Base-by-base conservation (phyloP, 2,888 invertebrate genomes). In the Ophion costatus region DNA sequence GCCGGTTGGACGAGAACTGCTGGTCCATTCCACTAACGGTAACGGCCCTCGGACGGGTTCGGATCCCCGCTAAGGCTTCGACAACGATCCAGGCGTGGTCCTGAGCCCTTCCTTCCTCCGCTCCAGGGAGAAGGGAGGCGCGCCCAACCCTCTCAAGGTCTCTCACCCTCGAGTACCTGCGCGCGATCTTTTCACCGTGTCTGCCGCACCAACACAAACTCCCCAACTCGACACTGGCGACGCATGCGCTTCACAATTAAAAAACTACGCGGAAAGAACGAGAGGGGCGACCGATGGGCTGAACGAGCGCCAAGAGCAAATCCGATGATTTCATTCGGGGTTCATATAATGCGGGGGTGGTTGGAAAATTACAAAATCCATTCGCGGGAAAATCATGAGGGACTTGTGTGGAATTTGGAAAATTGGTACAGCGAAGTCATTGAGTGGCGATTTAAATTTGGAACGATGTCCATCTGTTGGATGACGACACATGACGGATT, bases 11-110 rank as follows among this genome's bases (percentile, higher is more conserved):
- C 77, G 88, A 80, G 82, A 79, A 86, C 84, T 86, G 88, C 84
- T 87, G 89, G 91, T 90, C 92, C 92, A 93, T 93, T 93, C 93
- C 92, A 89, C 94, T 94, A 93, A 93, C 93, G 94, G 94, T 94
- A 94, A 94, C 93, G 93, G 92, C 91, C 91, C 77, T 86, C 84
- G 86, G 88, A 84, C 76, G 89, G 93, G 93, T 93, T 93, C 90
- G 93, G 90, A 93, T 93, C 93, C 91, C 90, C 89, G 93, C 93
- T 93, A 94, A 90, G 92, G 86, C 87, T 88, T 76, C 45, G 83
- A 87, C 87, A 90, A 90, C 88, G 88, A 90, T 88, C 90, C 90
- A 90, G 91, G 90, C 90, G 92, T 91, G 90, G 89, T 88, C 75
- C 80, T 45, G 61, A 38, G 73, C 85, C 83, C 73, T 83, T 66